Evolutionary conservation across 2,888 invertebrate genomes (phyloP), one percentile per base, ranked within the genome.

Genomic region (Drosophila austrosaltans): DNA sequence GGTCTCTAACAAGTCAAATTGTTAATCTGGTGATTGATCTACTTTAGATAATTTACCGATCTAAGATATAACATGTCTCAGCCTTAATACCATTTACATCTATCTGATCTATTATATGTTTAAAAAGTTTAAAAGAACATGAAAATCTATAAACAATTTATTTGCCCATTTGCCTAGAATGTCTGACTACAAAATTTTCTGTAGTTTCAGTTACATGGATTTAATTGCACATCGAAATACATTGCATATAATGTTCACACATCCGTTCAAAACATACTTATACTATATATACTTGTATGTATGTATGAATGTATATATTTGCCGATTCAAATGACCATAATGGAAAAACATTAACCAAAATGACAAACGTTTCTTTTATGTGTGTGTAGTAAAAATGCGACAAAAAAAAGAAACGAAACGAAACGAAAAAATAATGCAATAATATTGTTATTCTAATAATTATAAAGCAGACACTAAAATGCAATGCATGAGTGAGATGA

Each of bases 401-500:
- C 66, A 54, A 61, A 63, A 67, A 70, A 72, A 22, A 12, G 63
- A 60, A 57, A 66, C 28, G 69, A 28, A 60, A 40, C 44, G 8
- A 62, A 69, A 58, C 63, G 16, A 7, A 42, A 57, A 54, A 30
- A 56, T 57, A 64, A 76, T 63, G 66, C 66, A 64, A 79, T 75
- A 84, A 79, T 79, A 77, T 76, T 48, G 48, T 48, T 82, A 76
- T 85, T 83, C 72, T 82, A 87, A 82, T 82, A 85, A 85, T 85
- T 87, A 87, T 85, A 79, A 85, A 80, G 78, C 74, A 67, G 85
- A 85, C 82, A 87, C 78, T 48, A 74, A 77, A 78, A 77, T 85
- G 80, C 78, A 69, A 82, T 82, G 87, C 86, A 72, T 87, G 81
- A 80, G 75, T 83, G 82, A 65, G 20, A 61, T 73, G 40, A 16